phyloP scores from a whole-genome alignment of 2,113 vertebrate genomes.

The Xenus cinereus region DNA sequence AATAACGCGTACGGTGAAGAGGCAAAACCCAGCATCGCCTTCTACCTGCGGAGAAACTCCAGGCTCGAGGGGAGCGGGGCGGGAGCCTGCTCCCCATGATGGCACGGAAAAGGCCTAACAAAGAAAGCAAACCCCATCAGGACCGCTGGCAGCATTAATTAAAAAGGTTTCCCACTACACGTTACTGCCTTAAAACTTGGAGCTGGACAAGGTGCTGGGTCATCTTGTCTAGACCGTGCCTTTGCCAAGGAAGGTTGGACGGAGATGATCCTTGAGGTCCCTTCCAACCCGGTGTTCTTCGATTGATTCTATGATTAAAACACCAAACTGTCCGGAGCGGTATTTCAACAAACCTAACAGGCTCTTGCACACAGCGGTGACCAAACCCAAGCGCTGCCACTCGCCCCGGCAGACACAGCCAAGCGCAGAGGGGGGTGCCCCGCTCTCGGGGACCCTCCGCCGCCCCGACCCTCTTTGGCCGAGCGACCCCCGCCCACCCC shows the following conservation, averaged over 20 bases:
- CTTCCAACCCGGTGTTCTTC: not conserved
- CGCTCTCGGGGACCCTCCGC: rapidly evolving
- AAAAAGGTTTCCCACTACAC: too few relatives aligned
- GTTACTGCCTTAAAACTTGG: not conserved
- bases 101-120: not conserved
- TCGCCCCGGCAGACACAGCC: rapidly evolving
- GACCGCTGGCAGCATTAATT: not conserved
- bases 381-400: not conserved
- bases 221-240: not conserved
- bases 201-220: not conserved
- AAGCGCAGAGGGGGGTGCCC: too few relatives aligned
- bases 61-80: not conserved
- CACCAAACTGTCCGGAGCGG: not conserved
- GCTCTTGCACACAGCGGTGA: not conserved
- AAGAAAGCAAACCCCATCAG: not conserved
- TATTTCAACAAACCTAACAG: rapidly evolving
- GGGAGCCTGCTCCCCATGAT: rapidly evolving
- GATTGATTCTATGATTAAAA: not conserved
- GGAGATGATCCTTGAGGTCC: not conserved
- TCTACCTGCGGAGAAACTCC: not conserved
- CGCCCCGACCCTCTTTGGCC: rapidly evolving
- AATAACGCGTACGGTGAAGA: not conserved
- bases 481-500: not conserved
- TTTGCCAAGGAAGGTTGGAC: not conserved
- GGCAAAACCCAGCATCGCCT: not conserved